These are phyloP conservation scores for Caradrina clavipalpis DNA, from an alignment of 2,888 invertebrate species.

Conservation along the genomic window DNA sequence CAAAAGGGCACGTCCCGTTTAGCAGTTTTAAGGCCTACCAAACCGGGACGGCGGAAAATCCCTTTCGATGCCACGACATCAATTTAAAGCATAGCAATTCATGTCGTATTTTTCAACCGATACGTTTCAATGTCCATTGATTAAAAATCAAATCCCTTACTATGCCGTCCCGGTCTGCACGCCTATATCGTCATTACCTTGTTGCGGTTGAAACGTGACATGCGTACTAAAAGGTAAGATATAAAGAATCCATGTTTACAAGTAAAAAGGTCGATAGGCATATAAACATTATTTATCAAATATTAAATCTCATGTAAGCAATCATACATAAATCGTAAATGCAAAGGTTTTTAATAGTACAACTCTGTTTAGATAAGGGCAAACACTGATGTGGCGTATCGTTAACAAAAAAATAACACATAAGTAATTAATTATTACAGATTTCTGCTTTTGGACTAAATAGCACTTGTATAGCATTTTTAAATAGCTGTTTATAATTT, in stretches of 20 bases:
- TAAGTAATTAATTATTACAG: no score
- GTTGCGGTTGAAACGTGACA: background rate
- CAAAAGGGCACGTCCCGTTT: background rate
- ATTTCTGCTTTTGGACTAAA: background rate
- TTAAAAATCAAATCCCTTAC: no score
- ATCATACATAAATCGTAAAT: conserved; percentile 41
- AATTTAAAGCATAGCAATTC: no score
- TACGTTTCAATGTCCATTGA: no score
- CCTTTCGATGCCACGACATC: no score
- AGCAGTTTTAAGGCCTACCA: background rate
- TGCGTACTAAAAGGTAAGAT: conserved; percentile 9
- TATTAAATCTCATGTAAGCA: conserved; percentile 12
- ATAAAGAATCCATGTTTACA: conserved; percentile 25
- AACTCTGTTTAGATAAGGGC: conserved; percentile 19
- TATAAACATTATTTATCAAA: conserved; percentile 18
- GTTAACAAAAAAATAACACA: background rate
- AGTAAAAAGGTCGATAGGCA: conserved; percentile 14
- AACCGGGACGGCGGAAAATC: no score
- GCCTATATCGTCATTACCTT: background rate
- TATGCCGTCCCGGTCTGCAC: no score
- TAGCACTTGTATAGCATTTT: background rate
- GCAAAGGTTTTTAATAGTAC: conserved; percentile 38
- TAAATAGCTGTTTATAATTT: background rate
- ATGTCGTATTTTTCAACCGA: no score
- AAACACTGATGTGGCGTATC: background rate